Evolutionary conservation across 2,797 vertebrate genomes (phyloP).

Genomic region (Acestrorhynchus altus): DNA sequence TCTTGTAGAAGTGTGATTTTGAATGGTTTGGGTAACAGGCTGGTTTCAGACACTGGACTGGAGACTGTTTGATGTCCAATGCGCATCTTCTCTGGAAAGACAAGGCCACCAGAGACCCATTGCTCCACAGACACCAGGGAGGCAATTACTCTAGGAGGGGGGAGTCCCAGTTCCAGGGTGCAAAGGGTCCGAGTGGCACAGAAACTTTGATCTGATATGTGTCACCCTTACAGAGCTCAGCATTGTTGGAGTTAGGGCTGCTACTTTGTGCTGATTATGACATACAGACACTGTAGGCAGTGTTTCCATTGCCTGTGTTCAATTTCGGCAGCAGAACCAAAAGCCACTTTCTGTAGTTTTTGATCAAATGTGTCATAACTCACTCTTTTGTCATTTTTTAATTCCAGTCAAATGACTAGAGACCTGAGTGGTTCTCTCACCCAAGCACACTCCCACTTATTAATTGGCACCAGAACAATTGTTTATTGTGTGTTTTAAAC

Average conservation of each 20-base stretch:
- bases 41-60: constrained; percentile 32
- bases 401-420: too few relatives aligned
- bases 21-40: constrained; percentile 30
- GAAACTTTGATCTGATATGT: constrained; percentile 22
- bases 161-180: constrained; percentile 27
- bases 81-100: constrained; percentile 42
- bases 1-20: constrained; percentile 45
- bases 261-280: constrained; percentile 11
- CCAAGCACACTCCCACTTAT: too few relatives aligned
- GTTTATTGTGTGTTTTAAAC: too few relatives aligned
- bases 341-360: neutral
- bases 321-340: neutral
- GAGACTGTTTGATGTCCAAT: constrained; percentile 36
- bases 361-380: neutral
- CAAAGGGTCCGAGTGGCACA: neutral
- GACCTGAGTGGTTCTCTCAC: too few relatives aligned
- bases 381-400: neutral
- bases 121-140: constrained; percentile 29
- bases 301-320: constrained; percentile 10
- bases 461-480: too few relatives aligned
- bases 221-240: constrained; percentile 19
- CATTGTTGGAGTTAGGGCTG: neutral
- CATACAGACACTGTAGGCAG: constrained; percentile 8
- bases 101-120: constrained; percentile 31
- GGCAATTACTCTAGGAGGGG: constrained; percentile 12